Base-by-base conservation (phyloP, 2,797 vertebrate genomes). In the Valencia hispanica region DNA sequence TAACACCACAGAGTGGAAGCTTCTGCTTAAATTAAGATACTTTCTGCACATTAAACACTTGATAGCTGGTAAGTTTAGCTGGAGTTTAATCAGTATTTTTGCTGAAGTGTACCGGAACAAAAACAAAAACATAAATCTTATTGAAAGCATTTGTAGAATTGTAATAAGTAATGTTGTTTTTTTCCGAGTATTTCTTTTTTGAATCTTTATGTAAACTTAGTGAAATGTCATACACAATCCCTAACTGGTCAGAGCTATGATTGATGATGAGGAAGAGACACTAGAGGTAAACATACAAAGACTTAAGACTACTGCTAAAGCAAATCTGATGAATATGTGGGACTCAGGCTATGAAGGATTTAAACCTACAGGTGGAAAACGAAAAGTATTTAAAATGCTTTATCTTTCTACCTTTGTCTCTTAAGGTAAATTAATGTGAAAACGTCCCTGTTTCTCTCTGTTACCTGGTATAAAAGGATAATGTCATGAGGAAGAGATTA, bases 401-500 rank as follows among this genome's bases (percentile, higher is more conserved):
- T 30, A 18, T 15, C 30, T 53, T n/a, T 43, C 15, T 69, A 2
- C 12, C 6, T 9, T 72, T 39, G 55, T 39, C 22, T 27, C 57
- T 45, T 34, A 7, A 57, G 9, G 50, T 43, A 68, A 79, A 73
- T 39, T 51, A 55, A 41, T 34, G 8, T 11, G 77, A 57, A 66
- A 22, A 59, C 6, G 11, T 79, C 82, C 70, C 68, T 6, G 59
- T 17, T 74, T 10, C 39, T 68, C 20, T 70, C 66, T 77, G 63
- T 51, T 70, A 74, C 68, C 74, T 68, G 55, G 27, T 57, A 57
- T 72, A 59, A 78, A 85, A 32, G 11, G 74, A 83, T 93, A 91
- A 93, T 87, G 82, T 90, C 75, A 92, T 87, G 70, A 81, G 61
- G 77, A 41, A 65, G 47, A 47, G 68, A 70, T 63, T 20, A 84